A percentile compares a stretch with the other conserved stretches of the same genome.
These are phyloP conservation scores for Caenorhabditis drosophilae DNA, from an alignment of 2,888 invertebrate genomes.

Conservation along the genomic window DNA sequence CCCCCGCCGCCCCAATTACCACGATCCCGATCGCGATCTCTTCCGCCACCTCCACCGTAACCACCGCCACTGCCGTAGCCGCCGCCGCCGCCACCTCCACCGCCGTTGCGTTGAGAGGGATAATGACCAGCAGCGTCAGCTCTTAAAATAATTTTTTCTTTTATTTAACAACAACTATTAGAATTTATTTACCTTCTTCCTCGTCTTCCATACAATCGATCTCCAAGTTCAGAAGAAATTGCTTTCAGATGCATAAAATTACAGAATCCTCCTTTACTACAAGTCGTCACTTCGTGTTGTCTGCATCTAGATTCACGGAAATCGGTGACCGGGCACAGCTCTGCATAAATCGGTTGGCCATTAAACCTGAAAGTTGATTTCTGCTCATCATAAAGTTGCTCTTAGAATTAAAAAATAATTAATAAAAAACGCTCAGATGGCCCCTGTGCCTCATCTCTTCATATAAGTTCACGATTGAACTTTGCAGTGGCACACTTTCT, in stretches of 20 bases:
- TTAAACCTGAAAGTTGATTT: conserved; percentile 75
- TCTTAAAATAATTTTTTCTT: conserved; percentile 7
- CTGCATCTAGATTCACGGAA: conserved; percentile 98
- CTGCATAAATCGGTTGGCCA: conserved; percentile 94
- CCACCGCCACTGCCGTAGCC: conserved; percentile 37
- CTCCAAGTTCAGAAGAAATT: conserved; percentile 73
- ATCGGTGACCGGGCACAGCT: conserved; percentile 97
- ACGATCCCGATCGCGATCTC: conserved; percentile 31
- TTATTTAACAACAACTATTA: neutral
- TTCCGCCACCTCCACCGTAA: conserved; percentile 21
- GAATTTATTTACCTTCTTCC: conserved; percentile 27
- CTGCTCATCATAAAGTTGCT: neutral
- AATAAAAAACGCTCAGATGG: conserved; percentile 17
- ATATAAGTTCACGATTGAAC: conserved; percentile 11
- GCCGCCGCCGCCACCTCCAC: conserved; percentile 45
- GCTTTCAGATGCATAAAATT: conserved; percentile 99
- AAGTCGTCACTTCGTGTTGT: conserved; percentile 86
- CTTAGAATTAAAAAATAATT: too few relatives aligned
- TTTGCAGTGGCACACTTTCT: conserved; percentile 30
- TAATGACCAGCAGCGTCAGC: conserved; percentile 60
- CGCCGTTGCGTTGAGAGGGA: conserved; percentile 47
- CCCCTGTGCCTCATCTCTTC: conserved; percentile 36
- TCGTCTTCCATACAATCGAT: conserved; percentile 46
- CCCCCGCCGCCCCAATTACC: conserved; percentile 26
- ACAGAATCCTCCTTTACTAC: conserved; percentile 97